Base-by-base conservation (phyloP, 1,140 invertebrate species). In the Limonius californicus region DNA sequence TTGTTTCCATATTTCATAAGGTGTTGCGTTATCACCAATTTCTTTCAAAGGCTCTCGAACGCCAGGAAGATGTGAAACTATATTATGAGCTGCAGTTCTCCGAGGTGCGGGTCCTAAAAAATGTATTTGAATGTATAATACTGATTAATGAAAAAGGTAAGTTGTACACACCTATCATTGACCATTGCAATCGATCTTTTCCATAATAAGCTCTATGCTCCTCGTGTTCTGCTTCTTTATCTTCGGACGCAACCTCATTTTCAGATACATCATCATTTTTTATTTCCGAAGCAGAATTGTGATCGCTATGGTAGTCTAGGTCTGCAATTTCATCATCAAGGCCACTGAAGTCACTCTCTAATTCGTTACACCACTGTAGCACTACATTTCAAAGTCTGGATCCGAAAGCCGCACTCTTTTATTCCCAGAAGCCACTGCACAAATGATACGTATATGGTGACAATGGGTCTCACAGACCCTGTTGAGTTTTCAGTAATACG, bases 171-270 rank as follows among this genome's bases (percentile, higher is more conserved):
- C 23, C 23, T 27, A 4, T 27, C 23, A 27, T 58, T 8, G 56
- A 58, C 35, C 39, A 58, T 58, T 58, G 42, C 3, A 14, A 39
- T 2, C n/a, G 14, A 20, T 58, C 32, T 58, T 58, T 58, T 14
- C 56, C 58, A 47, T 47, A 59, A 50, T n/a, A 59, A 23, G 6
- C 11, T 21, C 20, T 19, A 6, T 53, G 47, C 4, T 21, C 19
- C 15, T 27, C 23, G 9, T 27, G 3, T 27, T 27, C 23, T 9
- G 3, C 3, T 27, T 27, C 23, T 14, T 12, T 4, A n/a, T 4
- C 8, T 4, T 53, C 15, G 19, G 2, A 7, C 8, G 19, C 18
- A 18, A 12, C 20, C 7, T 53, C 47, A 16, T 53, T 16, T 2
- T 15, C 47, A 18, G 12, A 12, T 53, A 15, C 16, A 16, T 47